A percentile compares a stretch with the other conserved stretches of the same genome.
Conservation (phyloP, 2,113 vertebrate species). For the Isurus oxyrinchus region DNA sequence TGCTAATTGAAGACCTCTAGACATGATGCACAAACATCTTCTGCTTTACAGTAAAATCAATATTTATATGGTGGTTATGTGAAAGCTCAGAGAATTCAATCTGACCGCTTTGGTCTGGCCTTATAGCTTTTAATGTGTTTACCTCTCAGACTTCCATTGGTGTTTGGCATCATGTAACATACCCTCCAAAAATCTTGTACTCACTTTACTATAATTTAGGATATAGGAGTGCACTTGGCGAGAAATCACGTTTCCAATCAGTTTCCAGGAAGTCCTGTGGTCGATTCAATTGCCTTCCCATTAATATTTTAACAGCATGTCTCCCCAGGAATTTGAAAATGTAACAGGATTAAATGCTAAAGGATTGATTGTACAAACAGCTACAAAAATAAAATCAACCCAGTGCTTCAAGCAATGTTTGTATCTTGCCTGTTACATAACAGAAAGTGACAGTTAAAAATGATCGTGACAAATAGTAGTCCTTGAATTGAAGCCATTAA, state of each 20-base stretch:
- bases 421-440: not conserved
- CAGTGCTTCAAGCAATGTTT: not conserved
- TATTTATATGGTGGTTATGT: not conserved
- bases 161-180: slow-evolving; percentile 7
- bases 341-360: not conserved
- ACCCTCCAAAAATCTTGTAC: not conserved
- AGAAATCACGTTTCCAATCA: not conserved
- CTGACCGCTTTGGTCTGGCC: not conserved
- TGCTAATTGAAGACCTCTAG: not conserved
- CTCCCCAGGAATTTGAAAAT: not conserved
- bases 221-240: not conserved
- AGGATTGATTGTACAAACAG: not conserved
- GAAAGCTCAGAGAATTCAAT: not conserved
- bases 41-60: slow-evolving; percentile 14
- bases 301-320: slow-evolving; percentile 13
- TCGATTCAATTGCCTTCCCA: not conserved
- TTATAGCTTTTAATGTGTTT: not conserved
- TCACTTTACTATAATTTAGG: not conserved
- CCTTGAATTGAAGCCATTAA: not conserved
- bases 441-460: not conserved
- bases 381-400: not conserved
- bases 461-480: not conserved
- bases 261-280: not conserved
- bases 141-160: not conserved
- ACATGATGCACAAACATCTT: not conserved